Conservation (phyloP, 2,888 invertebrate species). For the Dyspetes luteomarginatus region DNA sequence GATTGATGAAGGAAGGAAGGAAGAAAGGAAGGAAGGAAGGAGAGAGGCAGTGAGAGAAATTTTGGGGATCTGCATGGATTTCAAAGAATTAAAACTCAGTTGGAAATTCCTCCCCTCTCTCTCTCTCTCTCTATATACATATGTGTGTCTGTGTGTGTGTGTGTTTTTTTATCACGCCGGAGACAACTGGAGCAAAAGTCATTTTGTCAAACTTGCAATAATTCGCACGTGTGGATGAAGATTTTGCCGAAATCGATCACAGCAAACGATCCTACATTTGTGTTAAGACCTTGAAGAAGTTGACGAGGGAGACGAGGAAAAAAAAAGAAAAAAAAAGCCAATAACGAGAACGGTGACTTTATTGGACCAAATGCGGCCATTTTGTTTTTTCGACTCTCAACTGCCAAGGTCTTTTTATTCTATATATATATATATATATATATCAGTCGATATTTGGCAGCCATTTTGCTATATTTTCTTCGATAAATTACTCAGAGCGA, state of each 20-base stretch:
- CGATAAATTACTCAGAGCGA: neutral
- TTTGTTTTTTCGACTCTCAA: conserved; percentile 31
- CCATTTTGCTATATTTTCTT: conserved; percentile 33
- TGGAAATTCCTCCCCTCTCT: neutral
- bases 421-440: neutral
- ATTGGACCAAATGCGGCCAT: conserved; percentile 51
- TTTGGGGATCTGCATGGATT: neutral
- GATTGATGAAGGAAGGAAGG: neutral
- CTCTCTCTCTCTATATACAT: neutral
- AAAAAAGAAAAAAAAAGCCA: conserved; percentile 39
- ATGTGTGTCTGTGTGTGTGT: too few species aligned
- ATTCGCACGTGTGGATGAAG: too few species aligned
- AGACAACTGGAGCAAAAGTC: too few species aligned
- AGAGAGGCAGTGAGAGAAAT: neutral
- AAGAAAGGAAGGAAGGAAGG: neutral
- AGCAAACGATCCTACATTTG: too few species aligned
- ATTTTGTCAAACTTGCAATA: too few species aligned
- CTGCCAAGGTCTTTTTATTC: conserved; percentile 8
- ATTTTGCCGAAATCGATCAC: too few species aligned
- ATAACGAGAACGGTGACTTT: conserved; percentile 55
- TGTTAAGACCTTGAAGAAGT: neutral
- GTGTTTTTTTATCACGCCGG: too few species aligned
- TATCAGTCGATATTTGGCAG: conserved; percentile 38
- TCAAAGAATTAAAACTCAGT: neutral
- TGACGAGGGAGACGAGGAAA: neutral